Evolutionary conservation across 2,113 vertebrate species (phyloP).

Genomic region (Cairina moschata): DNA sequence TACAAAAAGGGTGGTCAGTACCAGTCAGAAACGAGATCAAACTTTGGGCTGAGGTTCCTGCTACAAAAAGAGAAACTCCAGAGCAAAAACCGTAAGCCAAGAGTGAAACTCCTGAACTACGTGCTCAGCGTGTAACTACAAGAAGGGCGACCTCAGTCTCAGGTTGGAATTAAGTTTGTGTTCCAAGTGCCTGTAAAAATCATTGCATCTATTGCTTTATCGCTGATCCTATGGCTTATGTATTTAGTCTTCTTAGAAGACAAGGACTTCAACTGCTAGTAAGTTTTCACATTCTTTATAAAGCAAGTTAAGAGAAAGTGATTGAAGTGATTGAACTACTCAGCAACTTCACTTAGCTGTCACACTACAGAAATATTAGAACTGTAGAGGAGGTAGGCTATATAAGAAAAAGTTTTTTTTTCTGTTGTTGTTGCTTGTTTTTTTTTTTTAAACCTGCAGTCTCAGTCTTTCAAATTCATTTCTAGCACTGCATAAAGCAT

Average conservation of each 20-base stretch:
- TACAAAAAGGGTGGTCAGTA: not conserved
- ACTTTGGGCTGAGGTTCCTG: not conserved
- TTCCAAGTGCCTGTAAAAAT: not conserved
- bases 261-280: not conserved
- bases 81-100: not conserved
- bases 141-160: not conserved
- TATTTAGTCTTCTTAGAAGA: not conserved
- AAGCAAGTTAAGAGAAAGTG: not conserved
- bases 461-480: not conserved
- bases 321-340: not conserved
- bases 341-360: not conserved
- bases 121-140: not conserved
- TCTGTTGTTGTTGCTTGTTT: too few species aligned
- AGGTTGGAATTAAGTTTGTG: fast-evolving
- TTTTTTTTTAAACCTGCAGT: not conserved
- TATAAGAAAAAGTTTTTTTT: too few species aligned
- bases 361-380: not conserved
- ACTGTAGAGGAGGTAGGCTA: not conserved
- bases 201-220: not conserved
- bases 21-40: not conserved
- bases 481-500: not conserved
- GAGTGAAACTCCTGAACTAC: not conserved
- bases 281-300: not conserved
- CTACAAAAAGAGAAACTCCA: not conserved
- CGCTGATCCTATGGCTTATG: not conserved